These are phyloP conservation scores for Apoda limacodes DNA, from an alignment of 2,888 invertebrate genomes.

Conservation along the genomic window DNA sequence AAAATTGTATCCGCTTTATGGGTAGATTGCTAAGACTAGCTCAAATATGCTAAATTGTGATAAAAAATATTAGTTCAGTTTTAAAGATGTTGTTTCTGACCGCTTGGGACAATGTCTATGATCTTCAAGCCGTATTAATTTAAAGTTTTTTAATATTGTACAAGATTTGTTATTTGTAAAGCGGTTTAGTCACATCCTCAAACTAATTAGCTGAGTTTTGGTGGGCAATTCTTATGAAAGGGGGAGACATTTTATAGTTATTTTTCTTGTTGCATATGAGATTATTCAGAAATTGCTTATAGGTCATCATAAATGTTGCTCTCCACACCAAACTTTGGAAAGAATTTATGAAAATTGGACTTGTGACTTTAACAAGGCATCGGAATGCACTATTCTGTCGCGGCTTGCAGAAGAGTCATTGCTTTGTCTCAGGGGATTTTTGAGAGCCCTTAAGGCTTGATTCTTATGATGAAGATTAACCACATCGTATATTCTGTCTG, in stretches of 20 bases:
- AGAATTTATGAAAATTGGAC: slow-evolving; percentile 17
- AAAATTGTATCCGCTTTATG: slow-evolving; percentile 31
- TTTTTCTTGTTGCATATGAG: slow-evolving; percentile 22
- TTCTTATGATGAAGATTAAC: too few relatives aligned
- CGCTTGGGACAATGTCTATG: slow-evolving; percentile 50
- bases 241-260: slow-evolving; percentile 33
- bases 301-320: slow-evolving; percentile 12
- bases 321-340: slow-evolving; percentile 24
- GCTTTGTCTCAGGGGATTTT: slow-evolving; percentile 39
- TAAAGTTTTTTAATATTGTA: slow-evolving; percentile 17
- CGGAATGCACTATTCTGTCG: slow-evolving; percentile 43
- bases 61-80: slow-evolving; percentile 32
- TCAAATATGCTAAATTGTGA: slow-evolving; percentile 33
- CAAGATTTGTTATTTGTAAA: slow-evolving; percentile 24
- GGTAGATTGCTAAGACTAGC: slow-evolving; percentile 55
- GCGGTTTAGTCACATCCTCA: slow-evolving; percentile 37
- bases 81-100: slow-evolving; percentile 44
- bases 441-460: too few relatives aligned
- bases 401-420: slow-evolving; percentile 54
- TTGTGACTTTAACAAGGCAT: slow-evolving; percentile 52
- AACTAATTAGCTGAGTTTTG: slow-evolving; percentile 20
- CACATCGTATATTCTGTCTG: too few relatives aligned
- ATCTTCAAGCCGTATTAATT: slow-evolving; percentile 40
- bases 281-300: slow-evolving; percentile 6
- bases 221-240: slow-evolving; percentile 25